Evolutionary conservation across 2,797 vertebrate genomes (phyloP), one percentile per base, ranked within the genome.

Genomic region (Acanthiza pusilla): DNA sequence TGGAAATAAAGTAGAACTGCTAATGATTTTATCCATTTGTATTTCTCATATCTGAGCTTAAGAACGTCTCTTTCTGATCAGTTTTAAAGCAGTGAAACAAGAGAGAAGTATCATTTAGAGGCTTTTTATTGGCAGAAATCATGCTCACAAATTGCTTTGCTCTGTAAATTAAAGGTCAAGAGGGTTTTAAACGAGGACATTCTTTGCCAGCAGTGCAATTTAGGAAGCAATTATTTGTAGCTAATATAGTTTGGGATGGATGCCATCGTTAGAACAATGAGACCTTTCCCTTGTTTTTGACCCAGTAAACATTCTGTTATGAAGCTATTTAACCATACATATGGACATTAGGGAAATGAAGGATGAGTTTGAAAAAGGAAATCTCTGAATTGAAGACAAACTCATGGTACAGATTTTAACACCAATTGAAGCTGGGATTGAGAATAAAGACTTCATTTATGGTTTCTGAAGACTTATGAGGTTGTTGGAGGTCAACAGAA

Each of bases 161-260:
- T 88, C 43, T 81, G 38, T 67, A 62, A 95, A 95, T 66, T 86
- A 71, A 79, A 91, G 74, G 74, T 92, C 75, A 82, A 82, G 60
- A 89, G 15, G 0, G 5, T 89, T 95, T 94, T 74, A 93, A 95
- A 89, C 17, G 36, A 82, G 36, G 72, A 53, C 57, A 10, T 87
- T 94, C 36, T 38, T 91, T 89, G 78, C 78, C 82, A 91, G 10
- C 9, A 72, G 45, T 92, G 74, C 43, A 93, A 87, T 92, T 89
- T 92, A 87, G 55, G 63, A 92, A 87, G 60, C 23, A 94, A 67
- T 91, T 87, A 91, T 67, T 86, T 82, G 71, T 53, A 82, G 48
- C 67, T 87, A 79, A 85, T 89, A 70, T 0, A 1, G 34, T 72
- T 88, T 89, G 55, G 68, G 72, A 83, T n/a, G 11, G 36, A 67